These are phyloP conservation scores for Bubo scandiacus DNA, from an alignment of 2,113 vertebrate genomes.

Conservation along the genomic window DNA sequence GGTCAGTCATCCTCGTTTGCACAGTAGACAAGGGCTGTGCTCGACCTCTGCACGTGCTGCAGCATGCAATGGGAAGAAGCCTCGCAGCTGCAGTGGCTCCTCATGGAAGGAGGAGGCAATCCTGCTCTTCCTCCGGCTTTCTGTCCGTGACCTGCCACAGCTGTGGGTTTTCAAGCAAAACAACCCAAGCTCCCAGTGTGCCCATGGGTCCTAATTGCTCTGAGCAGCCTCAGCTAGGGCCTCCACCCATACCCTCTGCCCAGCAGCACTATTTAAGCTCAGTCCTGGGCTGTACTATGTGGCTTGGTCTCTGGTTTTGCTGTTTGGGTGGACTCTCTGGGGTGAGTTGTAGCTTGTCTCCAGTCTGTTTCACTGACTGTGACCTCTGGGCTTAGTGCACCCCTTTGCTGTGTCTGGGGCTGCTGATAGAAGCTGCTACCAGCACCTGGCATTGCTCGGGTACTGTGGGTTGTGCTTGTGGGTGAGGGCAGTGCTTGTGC, in stretches of 20 bases:
- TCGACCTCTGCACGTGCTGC: background rate
- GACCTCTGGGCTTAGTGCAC: background rate
- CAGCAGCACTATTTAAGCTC: background rate
- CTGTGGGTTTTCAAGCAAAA: background rate
- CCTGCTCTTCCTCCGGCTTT: background rate
- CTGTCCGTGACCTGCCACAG: background rate
- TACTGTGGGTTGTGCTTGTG: background rate
- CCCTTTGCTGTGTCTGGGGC: background rate
- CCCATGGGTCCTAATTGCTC: background rate
- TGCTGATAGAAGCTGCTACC: background rate
- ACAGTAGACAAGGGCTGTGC: background rate
- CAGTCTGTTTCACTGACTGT: fast-evolving
- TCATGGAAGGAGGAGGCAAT: background rate
- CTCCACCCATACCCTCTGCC: background rate
- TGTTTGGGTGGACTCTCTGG: fast-evolving
- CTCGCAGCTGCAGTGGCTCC: background rate
- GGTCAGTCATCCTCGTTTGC: background rate
- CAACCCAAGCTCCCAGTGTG: background rate
- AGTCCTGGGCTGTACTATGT: background rate
- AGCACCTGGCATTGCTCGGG: background rate
- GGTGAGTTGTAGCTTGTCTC: background rate
- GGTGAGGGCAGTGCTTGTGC: background rate
- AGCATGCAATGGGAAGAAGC: background rate
- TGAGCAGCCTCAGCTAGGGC: background rate
- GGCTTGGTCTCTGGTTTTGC: fast-evolving